phyloP scores from a whole-genome alignment of 2,113 vertebrate genomes.

The Todiramphus saurophagus region DNA sequence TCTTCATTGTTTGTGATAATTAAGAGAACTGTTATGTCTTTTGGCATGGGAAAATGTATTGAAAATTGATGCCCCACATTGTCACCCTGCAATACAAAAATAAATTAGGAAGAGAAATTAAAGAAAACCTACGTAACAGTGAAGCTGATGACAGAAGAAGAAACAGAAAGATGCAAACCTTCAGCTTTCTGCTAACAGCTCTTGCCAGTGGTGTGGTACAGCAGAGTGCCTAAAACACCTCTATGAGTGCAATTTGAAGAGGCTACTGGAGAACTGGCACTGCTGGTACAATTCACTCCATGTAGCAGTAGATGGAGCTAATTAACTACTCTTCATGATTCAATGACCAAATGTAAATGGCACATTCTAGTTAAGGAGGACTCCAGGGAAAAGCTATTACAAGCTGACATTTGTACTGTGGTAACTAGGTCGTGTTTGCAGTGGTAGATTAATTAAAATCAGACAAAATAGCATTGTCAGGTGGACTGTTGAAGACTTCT shows the following conservation, averaged over 20 bases:
- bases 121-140: fast-evolving
- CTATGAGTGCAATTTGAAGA: fast-evolving
- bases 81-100: not conserved
- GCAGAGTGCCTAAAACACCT: not conserved
- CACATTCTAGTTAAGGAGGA: not conserved
- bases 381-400: not conserved
- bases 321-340: conserved; percentile 15
- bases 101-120: not conserved
- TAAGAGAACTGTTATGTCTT: not conserved
- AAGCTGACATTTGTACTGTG: conserved; percentile 18
- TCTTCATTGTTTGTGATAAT: not conserved
- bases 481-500: not conserved
- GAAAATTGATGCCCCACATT: fast-evolving
- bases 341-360: not conserved
- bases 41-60: not conserved
- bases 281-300: not conserved
- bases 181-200: not conserved
- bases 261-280: not conserved
- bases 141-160: not conserved
- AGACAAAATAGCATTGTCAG: not conserved
- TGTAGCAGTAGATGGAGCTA: conserved; percentile 50
- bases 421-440: conserved; percentile 19
- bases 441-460: conserved; percentile 18
- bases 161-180: not conserved
- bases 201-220: not conserved